Evolutionary conservation across 2,113 vertebrate genomes (phyloP).

Genomic region (Myrmecophaga tridactyla): DNA sequence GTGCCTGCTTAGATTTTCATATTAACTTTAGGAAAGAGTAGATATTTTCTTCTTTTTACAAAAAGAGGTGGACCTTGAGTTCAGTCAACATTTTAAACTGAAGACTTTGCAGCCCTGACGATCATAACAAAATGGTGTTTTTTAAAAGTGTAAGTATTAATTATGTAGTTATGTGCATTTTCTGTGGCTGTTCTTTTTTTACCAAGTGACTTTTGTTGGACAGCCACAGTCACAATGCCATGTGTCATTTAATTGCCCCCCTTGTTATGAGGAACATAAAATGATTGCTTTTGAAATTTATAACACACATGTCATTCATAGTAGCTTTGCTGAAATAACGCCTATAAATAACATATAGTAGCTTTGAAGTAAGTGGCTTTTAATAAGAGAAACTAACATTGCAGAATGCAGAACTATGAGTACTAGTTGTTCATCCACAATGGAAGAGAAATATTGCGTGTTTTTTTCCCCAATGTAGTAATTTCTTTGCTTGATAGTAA

Average conservation of each 20-base stretch:
- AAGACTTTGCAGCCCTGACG: background rate
- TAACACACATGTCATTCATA: constrained; percentile 34
- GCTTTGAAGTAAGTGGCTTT: constrained; percentile 64
- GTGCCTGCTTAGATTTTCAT: background rate
- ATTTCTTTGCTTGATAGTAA: constrained; percentile 12
- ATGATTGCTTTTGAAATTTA: constrained; percentile 61
- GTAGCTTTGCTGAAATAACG: constrained; percentile 46
- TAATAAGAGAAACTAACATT: constrained; percentile 63
- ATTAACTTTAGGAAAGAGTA: background rate
- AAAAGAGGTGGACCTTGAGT: background rate
- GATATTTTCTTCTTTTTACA: background rate
- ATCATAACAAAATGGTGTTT: background rate
- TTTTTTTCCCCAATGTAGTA: background rate
- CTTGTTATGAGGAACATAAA: constrained; percentile 59
- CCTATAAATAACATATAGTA: constrained; percentile 64
- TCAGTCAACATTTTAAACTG: background rate
- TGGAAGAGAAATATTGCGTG: background rate
- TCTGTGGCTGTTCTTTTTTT: background rate
- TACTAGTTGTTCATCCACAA: background rate
- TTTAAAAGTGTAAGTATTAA: background rate
- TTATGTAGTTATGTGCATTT: background rate
- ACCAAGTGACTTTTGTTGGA: background rate
- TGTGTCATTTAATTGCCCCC: constrained; percentile 57
- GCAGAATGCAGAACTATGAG: constrained; percentile 13
- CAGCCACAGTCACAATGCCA: background rate